Percentiles rank a stretch among this genome's conserved stretches.
Evolutionary conservation across 1,140 invertebrate genomes (phyloP).

Genomic region (Drosophila sp.): DNA sequence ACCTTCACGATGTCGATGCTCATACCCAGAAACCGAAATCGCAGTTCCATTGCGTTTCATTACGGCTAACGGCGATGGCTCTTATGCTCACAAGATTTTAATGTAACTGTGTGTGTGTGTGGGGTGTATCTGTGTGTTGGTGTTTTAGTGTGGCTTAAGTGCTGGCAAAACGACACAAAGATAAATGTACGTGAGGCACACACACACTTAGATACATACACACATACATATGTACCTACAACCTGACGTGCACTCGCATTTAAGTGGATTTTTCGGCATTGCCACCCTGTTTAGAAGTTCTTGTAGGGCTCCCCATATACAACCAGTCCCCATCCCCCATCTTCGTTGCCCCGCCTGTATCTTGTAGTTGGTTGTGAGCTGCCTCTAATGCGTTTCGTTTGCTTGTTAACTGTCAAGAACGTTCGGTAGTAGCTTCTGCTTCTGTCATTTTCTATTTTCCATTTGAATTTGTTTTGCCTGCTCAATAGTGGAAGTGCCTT

Average conservation of each 20-base stretch:
- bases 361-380: constrained; percentile 52
- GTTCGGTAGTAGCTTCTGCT: constrained; percentile 27
- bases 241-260: constrained; percentile 61
- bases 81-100: constrained; percentile 48
- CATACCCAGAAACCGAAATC: constrained; percentile 50
- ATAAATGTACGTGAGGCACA: constrained; percentile 77
- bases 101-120: constrained; percentile 30
- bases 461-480: constrained; percentile 62
- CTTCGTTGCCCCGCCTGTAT: constrained; percentile 23
- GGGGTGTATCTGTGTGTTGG: constrained; percentile 28
- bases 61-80: constrained; percentile 70
- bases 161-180: constrained; percentile 77
- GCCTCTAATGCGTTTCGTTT: constrained; percentile 54
- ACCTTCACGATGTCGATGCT: constrained; percentile 40
- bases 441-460: constrained; percentile 63
- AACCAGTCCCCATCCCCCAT: neutral
- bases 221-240: constrained; percentile 24
- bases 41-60: constrained; percentile 77
- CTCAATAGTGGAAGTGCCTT: constrained; percentile 47
- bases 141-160: constrained; percentile 77
- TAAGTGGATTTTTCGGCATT: constrained; percentile 70
- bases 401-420: constrained; percentile 62
- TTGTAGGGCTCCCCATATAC: constrained; percentile 8
- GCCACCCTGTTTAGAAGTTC: constrained; percentile 36
- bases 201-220: constrained; percentile 18